Evolutionary conservation across 2,113 vertebrate genomes (phyloP).

Genomic region (Pluvianellus socialis): DNA sequence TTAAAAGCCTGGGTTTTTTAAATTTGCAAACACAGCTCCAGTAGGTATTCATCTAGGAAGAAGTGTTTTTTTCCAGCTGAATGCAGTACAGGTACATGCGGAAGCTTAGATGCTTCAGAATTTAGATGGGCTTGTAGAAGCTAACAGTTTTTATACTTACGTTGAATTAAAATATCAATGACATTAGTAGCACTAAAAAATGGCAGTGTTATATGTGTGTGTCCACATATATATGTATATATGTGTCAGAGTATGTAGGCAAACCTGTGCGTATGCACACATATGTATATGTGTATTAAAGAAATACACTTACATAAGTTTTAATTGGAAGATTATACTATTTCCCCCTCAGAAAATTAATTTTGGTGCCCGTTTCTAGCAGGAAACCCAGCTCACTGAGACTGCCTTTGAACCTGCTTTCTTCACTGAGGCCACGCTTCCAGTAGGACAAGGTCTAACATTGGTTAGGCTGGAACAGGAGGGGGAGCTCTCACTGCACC

Average conservation of each 20-base stretch:
- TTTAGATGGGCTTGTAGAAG: slow-evolving; percentile 60
- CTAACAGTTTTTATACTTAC: slow-evolving; percentile 54
- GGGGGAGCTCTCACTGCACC: slow-evolving; percentile 37
- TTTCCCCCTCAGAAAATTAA: background rate
- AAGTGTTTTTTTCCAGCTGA: slow-evolving; percentile 43
- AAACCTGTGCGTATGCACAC: background rate
- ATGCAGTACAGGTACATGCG: slow-evolving; percentile 1
- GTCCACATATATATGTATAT: background rate
- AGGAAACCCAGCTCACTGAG: background rate
- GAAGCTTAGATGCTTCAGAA: slow-evolving; percentile 52
- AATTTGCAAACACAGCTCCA: slow-evolving; percentile 57
- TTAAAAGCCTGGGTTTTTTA: slow-evolving; percentile 25
- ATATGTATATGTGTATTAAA: background rate
- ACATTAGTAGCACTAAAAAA: background rate
- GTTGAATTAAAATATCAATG: slow-evolving; percentile 62
- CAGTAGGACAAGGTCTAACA: background rate
- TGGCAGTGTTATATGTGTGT: background rate
- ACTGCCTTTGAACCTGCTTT: background rate
- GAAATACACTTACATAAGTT: background rate
- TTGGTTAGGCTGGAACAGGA: slow-evolving; percentile 7
- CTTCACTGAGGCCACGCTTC: background rate
- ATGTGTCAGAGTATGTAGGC: background rate
- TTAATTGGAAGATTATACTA: background rate
- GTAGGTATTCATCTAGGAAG: slow-evolving; percentile 58
- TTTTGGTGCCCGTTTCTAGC: background rate